Evolutionary conservation across 2,888 invertebrate species (phyloP), one percentile per base, ranked within the genome.

Genomic region (Emmelina monodactyla): DNA sequence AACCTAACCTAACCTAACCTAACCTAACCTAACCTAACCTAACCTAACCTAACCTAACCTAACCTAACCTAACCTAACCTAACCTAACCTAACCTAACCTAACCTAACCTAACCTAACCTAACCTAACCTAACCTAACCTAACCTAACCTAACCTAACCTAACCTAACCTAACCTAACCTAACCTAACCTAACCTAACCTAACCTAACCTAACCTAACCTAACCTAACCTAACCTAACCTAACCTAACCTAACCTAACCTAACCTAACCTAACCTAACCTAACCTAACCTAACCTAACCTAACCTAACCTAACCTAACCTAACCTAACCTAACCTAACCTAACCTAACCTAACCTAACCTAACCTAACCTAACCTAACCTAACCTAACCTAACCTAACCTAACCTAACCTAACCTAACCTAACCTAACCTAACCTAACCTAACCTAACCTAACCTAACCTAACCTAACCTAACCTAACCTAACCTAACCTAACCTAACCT

Each of bases 21-120:
- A 35, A 38, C 33, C 37, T 19, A 43, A 41, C 41, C 42, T 44
- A 42, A 44, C 44, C 50, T 46, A 47, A 48, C 48, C 50, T 47
- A 46, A 46, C 48, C 46, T 45, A 48, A 45, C 45, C 44, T 44
- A 44, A 44, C 44, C 40, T 42, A 40, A 40, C 41, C 41, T 42
- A 42, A 41, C 41, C 41, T 40, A 40, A 41, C 44, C 41, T 41
- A 42, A 38, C 40, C 40, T 40, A 44, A 42, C 42, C 37, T 44
- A 39, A 40, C 39, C 39, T 39, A 40, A 42, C 41, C 39, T 40
- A 44, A 37, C 38, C 34, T 34, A 41, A 41, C 37, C 40, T 37
- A 40, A 40, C 40, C 40, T 40, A 40, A 44, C 38, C 38, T 38
- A 38, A 38, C 38, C 38, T 38, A 38, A 38, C 38, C 38, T 38